phyloP scores from a whole-genome alignment of 1,140 invertebrate species.

The Calosoma granatense region DNA sequence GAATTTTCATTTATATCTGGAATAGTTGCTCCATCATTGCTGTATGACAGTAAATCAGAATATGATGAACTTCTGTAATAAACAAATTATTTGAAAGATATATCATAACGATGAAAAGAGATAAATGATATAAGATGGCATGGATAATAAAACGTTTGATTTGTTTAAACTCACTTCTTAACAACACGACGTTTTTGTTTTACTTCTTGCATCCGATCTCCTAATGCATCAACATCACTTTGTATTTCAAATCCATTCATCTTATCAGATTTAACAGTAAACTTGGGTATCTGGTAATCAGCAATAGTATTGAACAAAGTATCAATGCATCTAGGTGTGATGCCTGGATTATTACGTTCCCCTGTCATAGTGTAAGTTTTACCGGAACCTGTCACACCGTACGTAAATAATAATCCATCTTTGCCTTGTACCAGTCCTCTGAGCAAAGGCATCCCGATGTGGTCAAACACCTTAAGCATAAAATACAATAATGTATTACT shows the following conservation, averaged over 20 bases:
- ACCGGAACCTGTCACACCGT: constrained; percentile 93
- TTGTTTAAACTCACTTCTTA: background rate
- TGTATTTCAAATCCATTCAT: constrained; percentile 91
- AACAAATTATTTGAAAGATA: no score
- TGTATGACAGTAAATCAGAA: constrained; percentile 21
- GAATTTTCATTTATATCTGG: constrained; percentile 66
- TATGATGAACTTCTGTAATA: no score
- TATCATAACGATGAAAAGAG: no score
- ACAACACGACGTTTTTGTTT: constrained; percentile 7
- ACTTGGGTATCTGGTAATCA: constrained; percentile 66
- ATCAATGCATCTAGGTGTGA: constrained; percentile 82
- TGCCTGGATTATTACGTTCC: constrained; percentile 63
- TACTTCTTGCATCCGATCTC: constrained; percentile 51
- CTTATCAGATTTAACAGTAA: constrained; percentile 85
- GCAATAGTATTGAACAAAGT: constrained; percentile 85
- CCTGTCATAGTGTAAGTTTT: constrained; percentile 95
- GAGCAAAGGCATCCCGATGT: constrained; percentile 78
- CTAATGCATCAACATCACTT: constrained; percentile 74
- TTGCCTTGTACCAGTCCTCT: constrained; percentile 67
- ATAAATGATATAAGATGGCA: no score
- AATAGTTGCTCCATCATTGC: constrained; percentile 35
- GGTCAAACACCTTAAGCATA: no score
- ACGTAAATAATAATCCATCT: constrained; percentile 88
- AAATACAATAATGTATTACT: no score
- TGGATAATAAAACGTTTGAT: background rate